A percentile compares a stretch with the other conserved stretches of the same genome.
Conservation (phyloP, 2,113 vertebrate species). For the Galeopterus variegatus region DNA sequence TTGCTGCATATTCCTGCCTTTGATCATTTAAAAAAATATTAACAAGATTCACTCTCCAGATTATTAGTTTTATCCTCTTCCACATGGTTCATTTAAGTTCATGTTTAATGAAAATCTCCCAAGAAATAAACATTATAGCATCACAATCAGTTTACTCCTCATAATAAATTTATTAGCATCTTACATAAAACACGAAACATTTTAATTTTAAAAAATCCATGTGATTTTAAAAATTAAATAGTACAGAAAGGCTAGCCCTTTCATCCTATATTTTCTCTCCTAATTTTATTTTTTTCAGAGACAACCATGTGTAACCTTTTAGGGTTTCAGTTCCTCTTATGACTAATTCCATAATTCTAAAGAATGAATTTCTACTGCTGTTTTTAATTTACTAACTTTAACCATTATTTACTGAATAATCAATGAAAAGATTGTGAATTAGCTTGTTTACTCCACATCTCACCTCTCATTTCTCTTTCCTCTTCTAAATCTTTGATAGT, state of each 20-base stretch:
- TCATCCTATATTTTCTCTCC: background rate
- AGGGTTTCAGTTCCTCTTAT: background rate
- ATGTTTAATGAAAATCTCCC: background rate
- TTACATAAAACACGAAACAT: background rate
- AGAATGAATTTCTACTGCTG: background rate
- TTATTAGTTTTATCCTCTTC: conserved; percentile 1
- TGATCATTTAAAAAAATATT: conserved; percentile 10
- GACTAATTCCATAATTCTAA: conserved; percentile 25
- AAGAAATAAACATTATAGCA: background rate
- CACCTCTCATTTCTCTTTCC: background rate
- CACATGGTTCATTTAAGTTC: background rate
- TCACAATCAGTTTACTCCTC: background rate
- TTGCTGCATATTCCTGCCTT: background rate
- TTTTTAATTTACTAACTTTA: conserved; percentile 8
- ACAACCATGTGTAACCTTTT: background rate
- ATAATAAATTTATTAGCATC: conserved; percentile 3
- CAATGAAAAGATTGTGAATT: background rate
- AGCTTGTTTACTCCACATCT: background rate
- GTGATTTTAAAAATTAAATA: conserved; percentile 4
- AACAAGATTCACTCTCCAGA: background rate
- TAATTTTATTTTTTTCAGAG: background rate
- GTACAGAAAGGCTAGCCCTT: background rate
- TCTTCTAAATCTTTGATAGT: background rate
- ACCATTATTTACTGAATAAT: background rate
- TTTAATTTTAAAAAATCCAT: background rate